Evolutionary conservation across 2,113 vertebrate genomes (phyloP).

Genomic region (Ellobius talpinus): DNA sequence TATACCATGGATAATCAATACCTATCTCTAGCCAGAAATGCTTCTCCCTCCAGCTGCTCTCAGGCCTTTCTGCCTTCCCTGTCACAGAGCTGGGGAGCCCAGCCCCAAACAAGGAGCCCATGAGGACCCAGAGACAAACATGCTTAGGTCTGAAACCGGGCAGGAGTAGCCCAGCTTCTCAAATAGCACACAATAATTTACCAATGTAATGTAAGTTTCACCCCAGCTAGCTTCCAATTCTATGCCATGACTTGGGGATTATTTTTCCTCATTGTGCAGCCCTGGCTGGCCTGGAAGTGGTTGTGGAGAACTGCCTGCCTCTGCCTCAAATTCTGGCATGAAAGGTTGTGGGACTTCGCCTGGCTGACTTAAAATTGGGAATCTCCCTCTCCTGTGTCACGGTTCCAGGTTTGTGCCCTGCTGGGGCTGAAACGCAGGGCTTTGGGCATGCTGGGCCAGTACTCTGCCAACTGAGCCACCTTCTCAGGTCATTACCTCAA

Average conservation of each 20-base stretch:
- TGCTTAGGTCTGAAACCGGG: not conserved
- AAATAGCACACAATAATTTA: not conserved
- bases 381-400: not conserved
- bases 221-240: not conserved
- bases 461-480: not conserved
- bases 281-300: not conserved
- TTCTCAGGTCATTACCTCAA: not conserved
- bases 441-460: not conserved
- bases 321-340: not conserved
- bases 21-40: not conserved
- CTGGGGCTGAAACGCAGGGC: not conserved
- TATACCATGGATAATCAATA: fast-evolving
- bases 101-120: not conserved
- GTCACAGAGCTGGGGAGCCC: not conserved
- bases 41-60: not conserved
- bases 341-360: not conserved
- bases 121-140: not conserved
- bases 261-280: not conserved
- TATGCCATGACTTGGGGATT: not conserved
- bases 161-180: not conserved
- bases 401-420: not conserved
- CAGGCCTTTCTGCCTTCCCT: not conserved
- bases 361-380: not conserved
- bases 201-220: not conserved
- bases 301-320: not conserved